Conservation (phyloP, 2,888 invertebrate species). For the Orthosia gracilis region DNA sequence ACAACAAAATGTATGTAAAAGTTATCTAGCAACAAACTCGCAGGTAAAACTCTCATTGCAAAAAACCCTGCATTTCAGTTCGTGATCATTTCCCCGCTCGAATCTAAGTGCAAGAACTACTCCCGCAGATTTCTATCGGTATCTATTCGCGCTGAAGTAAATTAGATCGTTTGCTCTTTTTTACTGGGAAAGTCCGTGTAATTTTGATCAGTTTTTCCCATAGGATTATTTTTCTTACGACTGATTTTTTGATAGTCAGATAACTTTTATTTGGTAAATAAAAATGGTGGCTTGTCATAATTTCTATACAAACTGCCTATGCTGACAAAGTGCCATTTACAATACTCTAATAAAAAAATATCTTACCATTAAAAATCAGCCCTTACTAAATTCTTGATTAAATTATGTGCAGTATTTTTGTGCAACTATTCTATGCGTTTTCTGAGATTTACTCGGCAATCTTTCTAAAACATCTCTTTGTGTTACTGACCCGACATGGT, state of each 20-base stretch:
- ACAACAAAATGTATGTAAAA: slow-evolving; percentile 21
- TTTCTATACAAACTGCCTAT: no score
- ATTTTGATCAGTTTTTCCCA: slow-evolving; percentile 15
- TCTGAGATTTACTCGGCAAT: neutral
- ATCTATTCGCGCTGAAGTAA: slow-evolving; percentile 42
- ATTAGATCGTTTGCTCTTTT: slow-evolving; percentile 47
- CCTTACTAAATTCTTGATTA: neutral
- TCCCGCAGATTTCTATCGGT: slow-evolving; percentile 54
- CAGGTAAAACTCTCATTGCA: slow-evolving; percentile 42
- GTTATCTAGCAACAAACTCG: slow-evolving; percentile 12
- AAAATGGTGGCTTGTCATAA: no score
- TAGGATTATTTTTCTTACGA: no score
- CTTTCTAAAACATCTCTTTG: neutral
- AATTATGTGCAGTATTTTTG: neutral
- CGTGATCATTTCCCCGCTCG: slow-evolving; percentile 44
- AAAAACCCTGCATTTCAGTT: slow-evolving; percentile 24
- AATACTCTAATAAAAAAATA: no score
- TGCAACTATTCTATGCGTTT: neutral
- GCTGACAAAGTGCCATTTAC: no score
- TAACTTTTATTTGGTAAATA: no score
- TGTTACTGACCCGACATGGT: neutral
- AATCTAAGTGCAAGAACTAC: slow-evolving; percentile 48
- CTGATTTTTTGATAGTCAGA: no score
- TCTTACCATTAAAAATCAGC: no score
- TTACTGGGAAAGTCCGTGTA: neutral